Conservation (phyloP, 2,797 vertebrate species). For the Eulemur coronatus region DNA sequence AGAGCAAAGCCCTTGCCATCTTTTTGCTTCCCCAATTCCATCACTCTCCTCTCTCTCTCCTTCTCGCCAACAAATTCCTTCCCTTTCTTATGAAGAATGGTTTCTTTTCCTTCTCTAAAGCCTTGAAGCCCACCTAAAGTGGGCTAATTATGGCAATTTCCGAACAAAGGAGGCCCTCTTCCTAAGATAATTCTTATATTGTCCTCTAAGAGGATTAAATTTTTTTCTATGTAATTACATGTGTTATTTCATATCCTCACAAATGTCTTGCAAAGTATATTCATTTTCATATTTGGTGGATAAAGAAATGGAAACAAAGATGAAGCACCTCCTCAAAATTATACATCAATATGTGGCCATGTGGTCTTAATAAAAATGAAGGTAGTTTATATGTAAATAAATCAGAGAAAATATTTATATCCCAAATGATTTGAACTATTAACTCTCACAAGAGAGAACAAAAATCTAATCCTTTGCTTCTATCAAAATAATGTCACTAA, state of each 20-base stretch:
- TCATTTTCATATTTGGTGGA: neutral
- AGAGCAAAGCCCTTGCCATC: neutral
- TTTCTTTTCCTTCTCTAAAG: neutral
- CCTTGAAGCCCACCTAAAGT: neutral
- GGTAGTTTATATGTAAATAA: neutral
- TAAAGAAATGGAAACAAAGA: neutral
- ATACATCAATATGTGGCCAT: neutral
- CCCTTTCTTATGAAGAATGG: neutral
- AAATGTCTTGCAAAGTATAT: neutral
- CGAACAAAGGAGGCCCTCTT: neutral
- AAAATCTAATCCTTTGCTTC: neutral
- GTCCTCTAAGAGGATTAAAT: conserved; percentile 45
- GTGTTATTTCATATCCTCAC: conserved; percentile 43
- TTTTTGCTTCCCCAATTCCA: neutral
- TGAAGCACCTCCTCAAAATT: neutral
- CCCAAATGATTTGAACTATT: neutral
- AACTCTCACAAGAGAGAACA: neutral
- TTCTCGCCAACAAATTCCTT: neutral
- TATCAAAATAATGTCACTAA: neutral
- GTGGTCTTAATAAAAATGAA: neutral
- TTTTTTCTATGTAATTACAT: conserved; percentile 42
- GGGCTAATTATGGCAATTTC: neutral
- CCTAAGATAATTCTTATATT: neutral
- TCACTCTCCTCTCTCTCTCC: neutral
- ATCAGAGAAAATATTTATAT: neutral